Evolutionary conservation across 2,888 invertebrate species (phyloP), one percentile per base, ranked within the genome.

Genomic region (Spatulosminthurus flaviceps): DNA sequence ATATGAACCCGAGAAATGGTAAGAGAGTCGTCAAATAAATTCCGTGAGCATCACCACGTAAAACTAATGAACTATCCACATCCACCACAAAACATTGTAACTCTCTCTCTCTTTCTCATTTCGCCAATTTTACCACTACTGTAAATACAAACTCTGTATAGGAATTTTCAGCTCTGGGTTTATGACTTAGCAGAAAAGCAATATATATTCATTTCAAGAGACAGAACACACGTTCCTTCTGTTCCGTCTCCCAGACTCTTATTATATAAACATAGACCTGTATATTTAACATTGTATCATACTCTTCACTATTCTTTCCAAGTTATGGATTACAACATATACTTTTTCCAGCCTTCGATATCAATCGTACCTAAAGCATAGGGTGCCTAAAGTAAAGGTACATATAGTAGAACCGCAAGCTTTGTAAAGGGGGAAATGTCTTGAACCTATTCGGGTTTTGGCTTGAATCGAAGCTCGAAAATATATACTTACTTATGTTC

Each of bases 121-220:
- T 71, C 21, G 28, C 34, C 66, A 51, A 79, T 67, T 79, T 67
- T 78, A n/a, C n/a, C n/a, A n/a, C 66, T 43, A 72, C 70, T 75
- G 29, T 76, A 51, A 61, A 71, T 71, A 61, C 29, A 60, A 60
- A 77, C 21, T 19, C 29, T 28, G 11, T n/a, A 43, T 24, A 51
- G 34, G 51, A 26, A 21, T 34, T 73, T 42, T 67, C 66, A 70
- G 60, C 28, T 26, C 13, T 70, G n/a, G 42, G 66, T 76, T 76
- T 66, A 69, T 66, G 76, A 76, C 61, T 74, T 60, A 61, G 51
- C 7, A 60, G 61, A 74, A 74, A 74, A 61, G 61, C 61, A 61
- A 61, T 74, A 61, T 29, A 74, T 74, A 61, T 74, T 61, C 74
- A 74, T 74, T 74, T 13, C 21, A 29, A 24, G 11, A 19, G 51